These are phyloP conservation scores for Formica aserva DNA, from an alignment of 2,888 invertebrate genomes.

Conservation along the genomic window DNA sequence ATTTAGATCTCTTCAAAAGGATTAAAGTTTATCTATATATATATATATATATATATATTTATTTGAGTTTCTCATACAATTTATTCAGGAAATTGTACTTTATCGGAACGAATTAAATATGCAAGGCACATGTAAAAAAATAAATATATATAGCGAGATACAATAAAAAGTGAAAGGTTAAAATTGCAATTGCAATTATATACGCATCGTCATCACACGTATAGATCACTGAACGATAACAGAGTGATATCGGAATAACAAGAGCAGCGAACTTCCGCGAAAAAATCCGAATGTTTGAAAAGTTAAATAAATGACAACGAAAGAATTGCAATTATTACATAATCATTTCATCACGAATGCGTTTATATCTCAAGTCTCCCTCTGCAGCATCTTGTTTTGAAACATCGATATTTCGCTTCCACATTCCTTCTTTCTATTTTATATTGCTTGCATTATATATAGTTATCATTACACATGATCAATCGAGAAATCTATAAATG, in stretches of 20 bases:
- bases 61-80: not conserved
- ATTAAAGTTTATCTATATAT: not conserved
- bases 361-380: not conserved
- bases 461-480: not conserved
- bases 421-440: not conserved
- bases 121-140: not conserved
- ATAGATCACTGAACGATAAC: not conserved
- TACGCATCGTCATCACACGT: not conserved
- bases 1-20: not conserved
- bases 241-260: not conserved
- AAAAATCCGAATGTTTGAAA: not conserved
- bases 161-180: not conserved
- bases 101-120: not conserved
- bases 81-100: not conserved
- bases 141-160: not conserved
- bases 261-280: not conserved
- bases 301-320: not conserved
- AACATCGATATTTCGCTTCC: not conserved
- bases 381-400: not conserved
- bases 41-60: too few species aligned
- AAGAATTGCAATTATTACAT: not conserved
- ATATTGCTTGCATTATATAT: not conserved
- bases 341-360: conserved; percentile 5
- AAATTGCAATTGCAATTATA: not conserved
- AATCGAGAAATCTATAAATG: not conserved